Evolutionary conservation across 2,888 invertebrate species (phyloP), one percentile per base, ranked within the genome.

Genomic region (Acleris holmiana): DNA sequence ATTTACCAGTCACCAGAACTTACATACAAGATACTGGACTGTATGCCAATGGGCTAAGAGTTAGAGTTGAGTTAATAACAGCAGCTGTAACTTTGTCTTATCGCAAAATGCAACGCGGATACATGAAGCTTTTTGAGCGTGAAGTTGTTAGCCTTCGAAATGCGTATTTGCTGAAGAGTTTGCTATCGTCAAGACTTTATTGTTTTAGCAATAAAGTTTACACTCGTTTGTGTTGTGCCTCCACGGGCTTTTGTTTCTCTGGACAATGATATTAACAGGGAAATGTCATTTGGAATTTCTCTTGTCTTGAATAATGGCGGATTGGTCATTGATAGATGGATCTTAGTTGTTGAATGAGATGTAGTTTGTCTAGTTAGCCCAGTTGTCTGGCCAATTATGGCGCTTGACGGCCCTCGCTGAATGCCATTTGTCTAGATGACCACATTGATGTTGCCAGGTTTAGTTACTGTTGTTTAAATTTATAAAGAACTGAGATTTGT

Each of bases 141-240:
- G 69, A 79, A 88, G 84, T 84, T 79, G 89, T 84, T 80, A 76
- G 77, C 91, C 91, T 91, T 91, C 87, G 73, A 64, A 76, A 76
- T 74, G 70, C 73, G 71, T 76, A 76, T 80, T 79, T 79, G 76
- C 75, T 69, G 71, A 70, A 66, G 61, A 61, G 62, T 72, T 71
- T 67, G 61, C 67, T 65, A 57, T 65, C 55, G 29, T 57, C 66
- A 66, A 70, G 69, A 68, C 48, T 63, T 59, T 60, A 65, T 54
- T 55, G 13, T 49, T 46, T 48, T 55, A 23, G 41, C 7, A 10
- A 15, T 46, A 55, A 7, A 55, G 54, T 23, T n/a, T 46, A 40
- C 50, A 55, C 50, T 67, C 48, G 23, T 35, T 47, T 25, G 17
- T 13, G 2, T 0, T 1, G n/a, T 48, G 35, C n/a, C 23, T 47